These are phyloP conservation scores for Lucifuga dentata DNA, from an alignment of 2,113 vertebrate genomes.

Conservation along the genomic window DNA sequence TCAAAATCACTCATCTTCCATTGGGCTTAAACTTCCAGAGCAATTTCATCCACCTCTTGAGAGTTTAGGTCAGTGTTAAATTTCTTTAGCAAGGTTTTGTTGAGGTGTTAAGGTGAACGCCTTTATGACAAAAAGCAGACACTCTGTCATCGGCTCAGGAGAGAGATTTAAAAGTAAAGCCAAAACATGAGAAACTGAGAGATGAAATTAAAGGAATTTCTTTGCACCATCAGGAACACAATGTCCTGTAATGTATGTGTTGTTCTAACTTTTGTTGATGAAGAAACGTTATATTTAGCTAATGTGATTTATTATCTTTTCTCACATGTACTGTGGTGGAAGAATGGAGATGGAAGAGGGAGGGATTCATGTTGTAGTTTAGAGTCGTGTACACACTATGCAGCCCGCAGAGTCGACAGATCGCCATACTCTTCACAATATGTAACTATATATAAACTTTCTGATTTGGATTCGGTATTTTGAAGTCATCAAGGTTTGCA, in stretches of 20 bases:
- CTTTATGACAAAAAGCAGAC: constrained; percentile 46
- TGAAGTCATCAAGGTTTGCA: too few species aligned
- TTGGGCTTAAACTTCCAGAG: constrained; percentile 1
- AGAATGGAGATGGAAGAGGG: constrained; percentile 7
- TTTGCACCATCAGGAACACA: constrained; percentile 37
- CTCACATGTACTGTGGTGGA: constrained; percentile 21
- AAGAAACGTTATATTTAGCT: constrained; percentile 28
- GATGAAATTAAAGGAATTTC: constrained; percentile 18
- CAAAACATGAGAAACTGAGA: not conserved
- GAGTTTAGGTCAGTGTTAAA: constrained; percentile 4
- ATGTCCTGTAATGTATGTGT: constrained; percentile 44
- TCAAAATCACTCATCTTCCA: constrained; percentile 3
- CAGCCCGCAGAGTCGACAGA: too few species aligned
- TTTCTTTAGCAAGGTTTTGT: constrained; percentile 33
- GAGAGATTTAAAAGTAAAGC: constrained; percentile 30
- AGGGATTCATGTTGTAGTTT: constrained; percentile 41
- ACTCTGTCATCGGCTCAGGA: constrained; percentile 9
- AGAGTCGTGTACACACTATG: too few species aligned
- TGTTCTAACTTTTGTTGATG: constrained; percentile 33
- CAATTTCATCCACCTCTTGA: constrained; percentile 22
- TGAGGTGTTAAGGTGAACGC: constrained; percentile 32
- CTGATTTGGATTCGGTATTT: too few species aligned
- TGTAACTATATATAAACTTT: too few species aligned
- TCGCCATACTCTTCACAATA: too few species aligned
- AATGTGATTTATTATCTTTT: constrained; percentile 39